Evolutionary conservation across 2,113 vertebrate species (phyloP).

Genomic region (Trogon surrucura): DNA sequence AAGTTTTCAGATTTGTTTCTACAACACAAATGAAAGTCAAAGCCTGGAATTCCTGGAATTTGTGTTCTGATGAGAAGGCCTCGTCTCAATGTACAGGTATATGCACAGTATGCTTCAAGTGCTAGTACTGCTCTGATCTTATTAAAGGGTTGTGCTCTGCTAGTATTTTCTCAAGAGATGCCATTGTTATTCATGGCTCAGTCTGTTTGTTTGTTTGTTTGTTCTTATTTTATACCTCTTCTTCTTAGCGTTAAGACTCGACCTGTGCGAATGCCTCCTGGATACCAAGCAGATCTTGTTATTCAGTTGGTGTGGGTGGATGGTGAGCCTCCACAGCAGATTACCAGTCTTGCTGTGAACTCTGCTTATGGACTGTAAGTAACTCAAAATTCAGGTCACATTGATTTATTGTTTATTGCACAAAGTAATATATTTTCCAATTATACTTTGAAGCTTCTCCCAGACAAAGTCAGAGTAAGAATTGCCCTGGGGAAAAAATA

Average conservation of each 20-base stretch:
- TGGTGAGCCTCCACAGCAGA: slow-evolving; percentile 94
- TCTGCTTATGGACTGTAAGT: slow-evolving; percentile 99
- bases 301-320: slow-evolving; percentile 93
- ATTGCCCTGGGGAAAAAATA: background rate
- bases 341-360: slow-evolving; percentile 92
- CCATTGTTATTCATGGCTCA: background rate
- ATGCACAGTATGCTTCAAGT: background rate
- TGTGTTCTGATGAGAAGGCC: background rate
- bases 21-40: background rate
- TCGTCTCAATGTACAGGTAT: accelerated
- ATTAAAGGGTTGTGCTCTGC: background rate
- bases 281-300: slow-evolving; percentile 95
- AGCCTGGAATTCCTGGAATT: background rate
- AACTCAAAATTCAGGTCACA: background rate
- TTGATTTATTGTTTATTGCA: background rate
- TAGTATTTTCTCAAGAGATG: background rate
- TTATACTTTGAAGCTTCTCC: background rate
- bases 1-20: background rate
- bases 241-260: slow-evolving; percentile 86
- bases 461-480: background rate
- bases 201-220: background rate
- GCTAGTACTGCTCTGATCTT: background rate
- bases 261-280: slow-evolving; percentile 89
- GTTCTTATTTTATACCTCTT: slow-evolving; percentile 9
- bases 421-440: background rate